Percentiles rank a stretch among this genome's conserved stretches.
These are phyloP conservation scores for Paracentrotus lividus DNA, from an alignment of 53 echinoderm and acorn worm genomes.

Conservation along the genomic window DNA sequence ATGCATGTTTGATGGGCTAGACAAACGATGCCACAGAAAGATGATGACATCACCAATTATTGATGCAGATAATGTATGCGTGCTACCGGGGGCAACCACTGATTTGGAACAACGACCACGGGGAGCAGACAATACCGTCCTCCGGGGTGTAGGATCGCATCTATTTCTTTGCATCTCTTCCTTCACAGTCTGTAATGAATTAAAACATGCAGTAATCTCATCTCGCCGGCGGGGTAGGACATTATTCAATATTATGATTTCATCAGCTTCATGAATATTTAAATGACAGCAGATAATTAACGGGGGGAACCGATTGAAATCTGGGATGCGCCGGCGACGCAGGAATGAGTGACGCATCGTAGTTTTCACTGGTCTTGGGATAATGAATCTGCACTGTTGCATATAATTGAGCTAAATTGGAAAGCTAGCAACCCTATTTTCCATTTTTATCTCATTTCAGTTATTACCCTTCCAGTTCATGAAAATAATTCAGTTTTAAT, in stretches of 20 bases:
- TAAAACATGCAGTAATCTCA: slow-evolving; percentile 48
- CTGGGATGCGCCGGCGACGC: slow-evolving; percentile 16
- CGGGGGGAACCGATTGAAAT: slow-evolving; percentile 18
- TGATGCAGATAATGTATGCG: slow-evolving; percentile 30
- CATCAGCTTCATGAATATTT: slow-evolving; percentile 63
- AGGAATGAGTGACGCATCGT: slow-evolving; percentile 27
- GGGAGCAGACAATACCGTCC: slow-evolving; percentile 1
- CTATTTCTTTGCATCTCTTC: background rate
- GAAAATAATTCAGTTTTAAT: background rate
- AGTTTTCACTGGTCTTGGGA: background rate
- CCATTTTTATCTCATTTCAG: slow-evolving; percentile 10
- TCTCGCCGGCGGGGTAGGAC: slow-evolving; percentile 16
- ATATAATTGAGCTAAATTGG: slow-evolving; percentile 50
- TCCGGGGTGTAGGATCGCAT: background rate
- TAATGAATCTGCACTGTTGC: slow-evolving; percentile 63
- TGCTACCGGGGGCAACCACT: background rate
- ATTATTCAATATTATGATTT: slow-evolving; percentile 64
- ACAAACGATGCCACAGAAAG: background rate
- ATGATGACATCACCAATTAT: slow-evolving; percentile 39
- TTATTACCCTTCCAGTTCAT: slow-evolving; percentile 38
- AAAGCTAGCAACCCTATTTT: slow-evolving; percentile 46
- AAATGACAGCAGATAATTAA: slow-evolving; percentile 34
- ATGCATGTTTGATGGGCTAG: slow-evolving; percentile 36
- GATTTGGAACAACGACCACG: slow-evolving; percentile 38
- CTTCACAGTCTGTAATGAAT: slow-evolving; percentile 34